These are phyloP conservation scores for Oppia nitens DNA, from an alignment of 1,140 invertebrate species.

Conservation along the genomic window DNA sequence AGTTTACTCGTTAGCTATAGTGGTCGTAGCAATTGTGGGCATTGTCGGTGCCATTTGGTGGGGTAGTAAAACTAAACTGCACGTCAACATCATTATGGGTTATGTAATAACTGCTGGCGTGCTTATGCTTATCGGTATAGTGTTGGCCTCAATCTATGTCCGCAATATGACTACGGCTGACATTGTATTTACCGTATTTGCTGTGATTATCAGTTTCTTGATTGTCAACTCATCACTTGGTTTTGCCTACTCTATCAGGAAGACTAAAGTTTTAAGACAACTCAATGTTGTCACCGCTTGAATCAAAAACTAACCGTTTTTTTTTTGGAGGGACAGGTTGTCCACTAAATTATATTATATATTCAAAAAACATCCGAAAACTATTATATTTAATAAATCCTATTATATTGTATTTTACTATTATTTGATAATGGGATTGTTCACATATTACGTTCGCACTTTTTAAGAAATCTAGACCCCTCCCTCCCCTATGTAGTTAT, in stretches of 20 bases:
- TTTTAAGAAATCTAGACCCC: too few species aligned
- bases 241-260: slow-evolving; percentile 9
- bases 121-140: not conserved
- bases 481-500: too few species aligned
- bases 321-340: too few species aligned
- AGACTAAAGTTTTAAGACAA: slow-evolving; percentile 8
- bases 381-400: too few species aligned
- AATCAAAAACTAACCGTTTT: too few species aligned
- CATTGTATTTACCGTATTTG: not conserved
- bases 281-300: slow-evolving; percentile 5
- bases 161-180: not conserved
- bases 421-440: too few species aligned
- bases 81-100: not conserved
- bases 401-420: too few species aligned
- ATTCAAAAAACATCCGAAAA: too few species aligned
- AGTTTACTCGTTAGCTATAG: not conserved
- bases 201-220: not conserved
- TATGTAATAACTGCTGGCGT: not conserved
- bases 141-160: slow-evolving; percentile 5
- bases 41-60: slow-evolving; percentile 2
- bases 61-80: slow-evolving; percentile 6
- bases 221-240: not conserved
- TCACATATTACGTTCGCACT: too few species aligned
- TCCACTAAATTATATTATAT: too few species aligned
- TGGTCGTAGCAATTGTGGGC: not conserved